Evolutionary conservation across 2,113 vertebrate species (phyloP).

Genomic region (Lamprologus lemairii): DNA sequence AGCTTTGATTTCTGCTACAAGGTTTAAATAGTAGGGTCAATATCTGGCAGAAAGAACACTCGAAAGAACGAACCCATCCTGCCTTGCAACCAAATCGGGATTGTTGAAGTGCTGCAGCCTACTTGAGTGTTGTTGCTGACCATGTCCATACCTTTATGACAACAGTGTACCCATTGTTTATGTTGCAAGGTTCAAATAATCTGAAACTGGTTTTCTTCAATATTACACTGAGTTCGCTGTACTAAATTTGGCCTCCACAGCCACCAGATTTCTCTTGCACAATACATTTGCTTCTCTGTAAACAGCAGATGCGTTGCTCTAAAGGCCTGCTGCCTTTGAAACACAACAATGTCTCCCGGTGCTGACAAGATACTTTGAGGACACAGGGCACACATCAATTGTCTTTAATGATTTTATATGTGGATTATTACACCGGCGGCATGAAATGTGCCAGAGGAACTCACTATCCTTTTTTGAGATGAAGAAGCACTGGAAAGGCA

Average conservation of each 20-base stretch:
- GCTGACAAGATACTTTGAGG: constrained; percentile 8
- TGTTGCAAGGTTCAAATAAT: background rate
- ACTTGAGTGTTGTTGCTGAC: background rate
- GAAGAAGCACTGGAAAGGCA: constrained; percentile 59
- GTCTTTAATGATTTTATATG: constrained; percentile 42
- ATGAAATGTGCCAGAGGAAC: constrained; percentile 46
- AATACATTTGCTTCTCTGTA: background rate
- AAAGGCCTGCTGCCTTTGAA: background rate
- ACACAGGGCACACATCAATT: constrained; percentile 1
- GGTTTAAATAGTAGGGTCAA: background rate
- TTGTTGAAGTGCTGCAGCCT: background rate
- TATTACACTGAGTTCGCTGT: background rate
- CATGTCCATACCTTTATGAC: background rate
- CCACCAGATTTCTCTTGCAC: background rate
- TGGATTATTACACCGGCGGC: constrained; percentile 33
- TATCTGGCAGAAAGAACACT: background rate
- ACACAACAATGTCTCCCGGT: background rate
- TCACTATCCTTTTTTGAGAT: constrained; percentile 9
- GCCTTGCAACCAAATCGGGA: background rate
- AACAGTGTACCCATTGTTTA: background rate
- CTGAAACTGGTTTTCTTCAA: background rate
- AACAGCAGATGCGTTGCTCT: background rate
- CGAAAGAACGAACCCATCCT: background rate
- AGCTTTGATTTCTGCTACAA: background rate
- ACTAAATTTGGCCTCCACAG: background rate